Percentiles rank a stretch among this genome's conserved stretches.
Conservation (phyloP, 2,797 vertebrate genomes). For the Lithobates pipiens region DNA sequence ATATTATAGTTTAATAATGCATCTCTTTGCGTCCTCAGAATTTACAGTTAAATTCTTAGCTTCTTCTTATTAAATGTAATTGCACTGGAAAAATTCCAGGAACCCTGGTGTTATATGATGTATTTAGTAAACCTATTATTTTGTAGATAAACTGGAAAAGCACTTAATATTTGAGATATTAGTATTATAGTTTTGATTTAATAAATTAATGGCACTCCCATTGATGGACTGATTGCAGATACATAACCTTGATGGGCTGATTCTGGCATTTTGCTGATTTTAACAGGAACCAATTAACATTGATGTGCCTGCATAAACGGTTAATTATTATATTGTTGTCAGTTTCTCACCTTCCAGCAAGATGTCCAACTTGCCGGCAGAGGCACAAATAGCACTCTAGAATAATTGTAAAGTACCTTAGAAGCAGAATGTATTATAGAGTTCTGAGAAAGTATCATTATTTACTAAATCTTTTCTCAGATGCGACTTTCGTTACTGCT, state of each 20-base stretch:
- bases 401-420: constrained; percentile 48
- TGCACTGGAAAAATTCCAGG: constrained; percentile 34
- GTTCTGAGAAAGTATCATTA: constrained; percentile 42
- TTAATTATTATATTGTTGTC: constrained; percentile 51
- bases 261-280: constrained; percentile 35
- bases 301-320: constrained; percentile 25
- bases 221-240: constrained; percentile 20
- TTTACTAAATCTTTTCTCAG: constrained; percentile 42
- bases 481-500: constrained; percentile 26
- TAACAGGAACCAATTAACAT: constrained; percentile 46
- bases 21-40: background rate
- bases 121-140: constrained; percentile 56
- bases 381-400: constrained; percentile 6
- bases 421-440: constrained; percentile 42
- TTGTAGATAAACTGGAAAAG: constrained; percentile 45
- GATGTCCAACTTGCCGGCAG: constrained; percentile 11
- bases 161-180: constrained; percentile 47
- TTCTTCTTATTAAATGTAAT: constrained; percentile 28
- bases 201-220: constrained; percentile 18
- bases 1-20: background rate
- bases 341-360: constrained; percentile 32
- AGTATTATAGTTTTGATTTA: constrained; percentile 34
- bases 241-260: constrained; percentile 39
- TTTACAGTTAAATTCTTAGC: constrained; percentile 40
- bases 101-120: constrained; percentile 14